phyloP scores from a whole-genome alignment of 2,113 vertebrate species.

The Scolopax mira region DNA sequence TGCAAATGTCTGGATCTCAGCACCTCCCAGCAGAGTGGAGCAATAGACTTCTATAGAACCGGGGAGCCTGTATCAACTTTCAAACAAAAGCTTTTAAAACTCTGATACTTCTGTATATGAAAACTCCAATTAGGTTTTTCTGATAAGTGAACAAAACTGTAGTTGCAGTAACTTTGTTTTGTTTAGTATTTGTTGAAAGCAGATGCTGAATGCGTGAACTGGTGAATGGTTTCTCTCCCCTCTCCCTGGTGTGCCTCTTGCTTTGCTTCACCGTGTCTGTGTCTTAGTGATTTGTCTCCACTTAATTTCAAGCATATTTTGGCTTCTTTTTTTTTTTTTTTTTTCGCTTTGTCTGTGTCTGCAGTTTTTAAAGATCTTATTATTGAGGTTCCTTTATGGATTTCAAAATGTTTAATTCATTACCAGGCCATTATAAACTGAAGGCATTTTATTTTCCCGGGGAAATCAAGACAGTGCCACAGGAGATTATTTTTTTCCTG shows the following conservation, averaged over 20 bases:
- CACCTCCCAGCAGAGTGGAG: not conserved
- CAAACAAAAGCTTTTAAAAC: not conserved
- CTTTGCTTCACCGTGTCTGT: not conserved
- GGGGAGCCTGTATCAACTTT: not conserved
- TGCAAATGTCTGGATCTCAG: not conserved
- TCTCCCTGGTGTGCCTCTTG: not conserved
- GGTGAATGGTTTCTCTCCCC: not conserved
- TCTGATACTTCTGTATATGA: not conserved
- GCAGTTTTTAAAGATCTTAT: conserved; percentile 12
- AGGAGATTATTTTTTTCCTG: not conserved
- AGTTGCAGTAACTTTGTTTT: not conserved
- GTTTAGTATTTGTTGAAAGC: not conserved
- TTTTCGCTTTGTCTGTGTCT: not conserved
- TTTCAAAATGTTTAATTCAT: conserved; percentile 41
- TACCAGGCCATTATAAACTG: conserved; percentile 6
- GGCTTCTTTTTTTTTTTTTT: not conserved
- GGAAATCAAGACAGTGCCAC: conserved; percentile 18
- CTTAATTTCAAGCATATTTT: conserved; percentile 11
- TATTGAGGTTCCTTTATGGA: conserved; percentile 24
- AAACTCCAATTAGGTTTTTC: not conserved
- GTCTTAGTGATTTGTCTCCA: not conserved
- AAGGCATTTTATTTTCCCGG: conserved; percentile 10
- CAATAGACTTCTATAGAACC: not conserved
- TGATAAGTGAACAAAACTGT: not conserved
- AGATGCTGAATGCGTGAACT: not conserved